Conservation (phyloP, 2,113 vertebrate species). For the Siniperca knerii region DNA sequence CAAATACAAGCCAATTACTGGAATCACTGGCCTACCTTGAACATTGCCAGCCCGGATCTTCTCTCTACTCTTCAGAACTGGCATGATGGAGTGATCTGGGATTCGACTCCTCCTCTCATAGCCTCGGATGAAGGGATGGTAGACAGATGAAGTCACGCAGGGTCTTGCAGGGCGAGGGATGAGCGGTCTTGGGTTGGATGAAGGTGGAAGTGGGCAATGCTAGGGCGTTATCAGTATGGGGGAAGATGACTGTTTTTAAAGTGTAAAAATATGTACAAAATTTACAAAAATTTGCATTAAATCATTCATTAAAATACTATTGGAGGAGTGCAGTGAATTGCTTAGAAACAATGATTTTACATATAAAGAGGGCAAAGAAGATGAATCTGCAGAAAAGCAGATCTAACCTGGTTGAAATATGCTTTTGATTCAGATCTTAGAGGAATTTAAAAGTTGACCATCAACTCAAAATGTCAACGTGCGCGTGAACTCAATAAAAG, state of each 20-base stretch:
- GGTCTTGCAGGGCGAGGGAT: constrained; percentile 30
- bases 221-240: not conserved
- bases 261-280: not conserved
- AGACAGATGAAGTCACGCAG: constrained; percentile 76
- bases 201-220: not conserved
- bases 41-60: constrained; percentile 88
- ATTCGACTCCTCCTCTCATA: constrained; percentile 87
- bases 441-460: constrained; percentile 34
- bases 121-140: constrained; percentile 84
- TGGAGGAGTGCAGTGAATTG: not conserved
- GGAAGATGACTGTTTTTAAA: constrained; percentile 13
- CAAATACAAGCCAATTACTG: not conserved
- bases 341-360: not conserved
- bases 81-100: constrained; percentile 87
- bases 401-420: constrained; percentile 22
- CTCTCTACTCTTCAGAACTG: constrained; percentile 86
- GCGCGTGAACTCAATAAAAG: constrained; percentile 15
- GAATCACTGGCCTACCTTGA: constrained; percentile 82
- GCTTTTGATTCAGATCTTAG: constrained; percentile 23
- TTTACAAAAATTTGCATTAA: constrained; percentile 5
- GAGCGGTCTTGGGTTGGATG: constrained; percentile 17
- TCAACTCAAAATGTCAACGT: constrained; percentile 41
- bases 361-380: constrained; percentile 8
- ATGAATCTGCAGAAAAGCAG: constrained; percentile 12
- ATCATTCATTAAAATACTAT: not conserved